Evolutionary conservation across 2,888 invertebrate genomes (phyloP).

Genomic region (Oligia strigilis): DNA sequence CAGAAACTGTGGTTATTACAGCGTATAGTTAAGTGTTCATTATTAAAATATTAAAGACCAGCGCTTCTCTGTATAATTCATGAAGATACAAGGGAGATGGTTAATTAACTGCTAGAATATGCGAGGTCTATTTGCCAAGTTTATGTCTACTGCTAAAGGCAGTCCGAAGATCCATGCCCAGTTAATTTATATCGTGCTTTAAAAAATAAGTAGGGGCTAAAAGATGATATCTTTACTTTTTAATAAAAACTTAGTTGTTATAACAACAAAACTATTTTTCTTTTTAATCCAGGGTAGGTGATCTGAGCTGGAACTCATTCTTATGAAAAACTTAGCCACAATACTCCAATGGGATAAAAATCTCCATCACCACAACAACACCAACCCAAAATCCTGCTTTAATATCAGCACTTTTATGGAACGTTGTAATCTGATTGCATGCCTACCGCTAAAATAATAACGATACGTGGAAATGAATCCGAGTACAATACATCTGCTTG

Average conservation of each 20-base stretch:
- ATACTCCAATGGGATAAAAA: background rate
- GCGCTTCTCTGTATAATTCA: conserved; percentile 44
- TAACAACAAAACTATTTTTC: background rate
- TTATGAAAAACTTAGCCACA: background rate
- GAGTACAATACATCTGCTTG: conserved; percentile 29
- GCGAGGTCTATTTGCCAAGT: conserved; percentile 51
- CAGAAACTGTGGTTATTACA: conserved; percentile 8
- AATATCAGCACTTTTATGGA: conserved; percentile 23
- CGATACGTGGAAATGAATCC: conserved; percentile 38
- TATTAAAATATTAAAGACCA: conserved; percentile 54
- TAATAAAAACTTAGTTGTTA: background rate
- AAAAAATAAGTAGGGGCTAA: background rate
- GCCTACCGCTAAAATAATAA: conserved; percentile 15
- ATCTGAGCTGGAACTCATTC: background rate
- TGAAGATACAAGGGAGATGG: conserved; percentile 41
- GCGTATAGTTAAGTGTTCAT: conserved; percentile 26
- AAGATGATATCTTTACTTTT: background rate
- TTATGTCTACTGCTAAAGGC: conserved; percentile 31
- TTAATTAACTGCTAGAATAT: conserved; percentile 59
- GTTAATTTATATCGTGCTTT: conserved; percentile 1
- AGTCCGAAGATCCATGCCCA: conserved; percentile 2
- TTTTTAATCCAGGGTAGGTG: background rate
- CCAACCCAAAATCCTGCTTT: background rate
- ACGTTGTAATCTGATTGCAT: conserved; percentile 21
- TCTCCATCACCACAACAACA: background rate